Conservation (phyloP, 2,888 invertebrate genomes). For the Minunthozetes semirufus region DNA sequence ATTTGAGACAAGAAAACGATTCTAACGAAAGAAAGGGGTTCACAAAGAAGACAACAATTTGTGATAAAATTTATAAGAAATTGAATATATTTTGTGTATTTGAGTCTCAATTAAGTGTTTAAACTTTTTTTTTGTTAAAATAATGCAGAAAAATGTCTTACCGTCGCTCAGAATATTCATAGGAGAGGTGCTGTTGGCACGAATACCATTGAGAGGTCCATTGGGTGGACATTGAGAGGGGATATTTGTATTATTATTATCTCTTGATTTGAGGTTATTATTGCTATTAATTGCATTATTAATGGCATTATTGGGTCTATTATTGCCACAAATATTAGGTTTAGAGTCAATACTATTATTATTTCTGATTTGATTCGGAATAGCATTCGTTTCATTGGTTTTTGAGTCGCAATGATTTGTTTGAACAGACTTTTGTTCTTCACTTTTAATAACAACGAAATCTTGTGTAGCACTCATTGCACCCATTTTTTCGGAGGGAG, state of each 20-base stretch:
- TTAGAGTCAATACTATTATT: neutral
- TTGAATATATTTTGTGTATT: too few species aligned
- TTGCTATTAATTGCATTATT: conserved; percentile 17
- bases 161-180: neutral
- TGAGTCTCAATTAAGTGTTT: too few species aligned
- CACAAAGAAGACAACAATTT: neutral
- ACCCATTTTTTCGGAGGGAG: conserved; percentile 12
- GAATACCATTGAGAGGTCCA: neutral
- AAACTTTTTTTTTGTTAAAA: too few species aligned
- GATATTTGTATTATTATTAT: neutral
- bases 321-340: neutral
- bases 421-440: neutral
- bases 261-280: conserved; percentile 9
- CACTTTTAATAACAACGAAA: conserved; percentile 6
- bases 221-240: neutral
- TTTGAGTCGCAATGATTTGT: conserved; percentile 10
- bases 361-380: neutral
- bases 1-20: too few species aligned
- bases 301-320: neutral
- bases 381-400: neutral
- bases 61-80: too few species aligned
- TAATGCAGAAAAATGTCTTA: neutral
- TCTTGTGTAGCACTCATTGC: neutral
- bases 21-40: too few species aligned
- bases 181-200: neutral